phyloP scores from a whole-genome alignment of 2,113 vertebrate genomes.

The Platichthys flesus region DNA sequence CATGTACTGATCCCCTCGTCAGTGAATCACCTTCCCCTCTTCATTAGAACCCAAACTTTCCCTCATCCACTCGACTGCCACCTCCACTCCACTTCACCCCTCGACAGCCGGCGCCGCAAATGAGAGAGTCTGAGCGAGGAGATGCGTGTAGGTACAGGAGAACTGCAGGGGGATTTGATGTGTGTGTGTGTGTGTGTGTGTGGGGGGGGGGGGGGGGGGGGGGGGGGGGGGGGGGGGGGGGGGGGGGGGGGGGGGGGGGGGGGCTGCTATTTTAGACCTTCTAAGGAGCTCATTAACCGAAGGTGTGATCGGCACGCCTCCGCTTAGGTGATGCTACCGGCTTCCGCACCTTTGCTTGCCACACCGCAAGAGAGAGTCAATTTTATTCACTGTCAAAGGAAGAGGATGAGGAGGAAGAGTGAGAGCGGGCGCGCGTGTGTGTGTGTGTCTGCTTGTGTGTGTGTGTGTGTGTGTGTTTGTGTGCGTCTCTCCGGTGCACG shows the following conservation, averaged over 20 bases:
- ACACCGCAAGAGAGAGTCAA: slow-evolving; percentile 66
- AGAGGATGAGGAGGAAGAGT: slow-evolving; percentile 57
- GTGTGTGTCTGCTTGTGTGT: background rate
- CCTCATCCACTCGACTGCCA: background rate
- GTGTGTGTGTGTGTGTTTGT: slow-evolving; percentile 33
- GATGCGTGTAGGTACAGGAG: slow-evolving; percentile 36
- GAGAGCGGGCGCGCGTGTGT: slow-evolving; percentile 12
- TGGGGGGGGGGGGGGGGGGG: slow-evolving; percentile 21
- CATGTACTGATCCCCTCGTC: no score
- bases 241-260: slow-evolving; percentile 13
- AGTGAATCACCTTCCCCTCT: background rate
- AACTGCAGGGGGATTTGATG: slow-evolving; percentile 41
- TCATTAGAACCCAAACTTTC: slow-evolving; percentile 18
- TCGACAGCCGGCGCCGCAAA: slow-evolving; percentile 78
- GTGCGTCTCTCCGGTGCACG: slow-evolving; percentile 9
- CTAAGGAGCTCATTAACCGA: slow-evolving; percentile 88
- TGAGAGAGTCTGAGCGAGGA: slow-evolving; percentile 77
- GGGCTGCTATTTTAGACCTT: slow-evolving; percentile 85
- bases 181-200: no score
- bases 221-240: slow-evolving; percentile 17
- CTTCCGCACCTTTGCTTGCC: slow-evolving; percentile 78
- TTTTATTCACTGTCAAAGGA: slow-evolving; percentile 82
- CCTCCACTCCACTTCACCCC: slow-evolving; percentile 54
- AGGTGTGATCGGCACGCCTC: slow-evolving; percentile 87
- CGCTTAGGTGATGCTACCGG: slow-evolving; percentile 71